Evolutionary conservation across 1,140 invertebrate species (phyloP).

Genomic region (Drosophila micromelanica): DNA sequence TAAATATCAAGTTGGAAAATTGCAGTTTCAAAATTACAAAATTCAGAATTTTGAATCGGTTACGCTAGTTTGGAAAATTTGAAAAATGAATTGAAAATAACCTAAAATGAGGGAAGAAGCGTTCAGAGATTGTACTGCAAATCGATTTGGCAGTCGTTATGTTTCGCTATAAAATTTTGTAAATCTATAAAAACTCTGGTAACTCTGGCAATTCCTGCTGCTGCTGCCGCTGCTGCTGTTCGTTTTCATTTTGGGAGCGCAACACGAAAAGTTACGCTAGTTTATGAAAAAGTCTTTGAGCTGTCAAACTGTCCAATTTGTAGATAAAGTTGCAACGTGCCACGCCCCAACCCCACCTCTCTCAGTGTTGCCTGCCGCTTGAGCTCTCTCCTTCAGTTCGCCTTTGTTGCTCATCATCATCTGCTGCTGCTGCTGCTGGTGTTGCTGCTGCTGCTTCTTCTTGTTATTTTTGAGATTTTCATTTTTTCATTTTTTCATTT

Average conservation of each 20-base stretch:
- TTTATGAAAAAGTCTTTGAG: slow-evolving; percentile 62
- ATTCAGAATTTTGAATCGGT: too few relatives aligned
- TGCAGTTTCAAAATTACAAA: too few relatives aligned
- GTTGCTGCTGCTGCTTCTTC: slow-evolving; percentile 10
- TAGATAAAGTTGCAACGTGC: slow-evolving; percentile 54
- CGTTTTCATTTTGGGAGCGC: slow-evolving; percentile 40
- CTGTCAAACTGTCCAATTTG: slow-evolving; percentile 64
- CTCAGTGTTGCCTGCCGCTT: not conserved
- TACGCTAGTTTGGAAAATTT: too few relatives aligned
- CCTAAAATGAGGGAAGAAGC: not conserved
- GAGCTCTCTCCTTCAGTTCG: slow-evolving; percentile 11
- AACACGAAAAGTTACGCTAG: slow-evolving; percentile 56
- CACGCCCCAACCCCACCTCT: not conserved
- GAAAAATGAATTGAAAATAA: too few relatives aligned
- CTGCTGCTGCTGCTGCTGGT: slow-evolving; percentile 7
- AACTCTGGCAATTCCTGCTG: slow-evolving; percentile 2
- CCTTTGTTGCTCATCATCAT: slow-evolving; percentile 18
- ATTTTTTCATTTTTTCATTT: not conserved
- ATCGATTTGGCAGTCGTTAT: not conserved
- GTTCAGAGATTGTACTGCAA: not conserved
- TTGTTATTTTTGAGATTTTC: slow-evolving; percentile 12
- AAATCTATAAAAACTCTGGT: slow-evolving; percentile 44
- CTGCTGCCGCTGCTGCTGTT: slow-evolving; percentile 8
- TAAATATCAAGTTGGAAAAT: too few relatives aligned
- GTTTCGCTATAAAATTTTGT: slow-evolving; percentile 28